A percentile compares a stretch with the other conserved stretches of the same genome.
These are phyloP conservation scores for Arizona elegans DNA, from an alignment of 2,113 vertebrate genomes.

Conservation along the genomic window DNA sequence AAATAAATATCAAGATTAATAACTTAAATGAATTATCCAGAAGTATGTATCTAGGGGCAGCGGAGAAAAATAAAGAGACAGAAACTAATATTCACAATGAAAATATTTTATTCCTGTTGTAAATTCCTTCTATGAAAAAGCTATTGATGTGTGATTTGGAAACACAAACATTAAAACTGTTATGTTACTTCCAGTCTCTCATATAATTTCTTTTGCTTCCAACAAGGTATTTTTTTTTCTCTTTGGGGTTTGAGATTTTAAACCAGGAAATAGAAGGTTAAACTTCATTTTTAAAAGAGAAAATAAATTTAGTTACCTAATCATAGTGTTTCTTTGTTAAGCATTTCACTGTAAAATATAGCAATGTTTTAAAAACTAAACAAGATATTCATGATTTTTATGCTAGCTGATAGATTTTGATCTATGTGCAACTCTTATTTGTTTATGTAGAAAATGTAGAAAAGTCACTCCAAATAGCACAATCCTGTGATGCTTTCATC, in stretches of 20 bases:
- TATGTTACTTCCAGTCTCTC: neutral
- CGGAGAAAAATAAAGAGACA: neutral
- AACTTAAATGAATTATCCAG: slow-evolving; percentile 24
- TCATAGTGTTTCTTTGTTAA: neutral
- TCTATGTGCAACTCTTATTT: neutral
- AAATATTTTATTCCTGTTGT: slow-evolving; percentile 31
- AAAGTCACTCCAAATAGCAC: neutral
- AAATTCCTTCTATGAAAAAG: slow-evolving; percentile 41
- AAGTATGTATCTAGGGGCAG: neutral
- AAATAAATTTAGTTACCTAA: neutral
- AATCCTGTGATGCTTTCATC: neutral
- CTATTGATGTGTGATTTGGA: neutral
- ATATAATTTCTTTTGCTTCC: neutral
- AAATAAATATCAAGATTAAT: slow-evolving; percentile 4
- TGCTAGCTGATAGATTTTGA: neutral
- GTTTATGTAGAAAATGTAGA: neutral
- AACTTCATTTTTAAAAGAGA: neutral
- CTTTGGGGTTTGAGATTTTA: neutral
- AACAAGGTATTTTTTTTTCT: neutral
- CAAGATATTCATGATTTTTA: neutral
- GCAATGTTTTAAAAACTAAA: neutral
- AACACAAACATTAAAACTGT: neutral
- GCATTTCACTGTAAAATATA: neutral
- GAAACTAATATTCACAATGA: slow-evolving; percentile 23
- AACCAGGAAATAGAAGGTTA: neutral